Evolutionary conservation across 2,888 invertebrate species (phyloP).

Genomic region (Embidobia sp.): DNA sequence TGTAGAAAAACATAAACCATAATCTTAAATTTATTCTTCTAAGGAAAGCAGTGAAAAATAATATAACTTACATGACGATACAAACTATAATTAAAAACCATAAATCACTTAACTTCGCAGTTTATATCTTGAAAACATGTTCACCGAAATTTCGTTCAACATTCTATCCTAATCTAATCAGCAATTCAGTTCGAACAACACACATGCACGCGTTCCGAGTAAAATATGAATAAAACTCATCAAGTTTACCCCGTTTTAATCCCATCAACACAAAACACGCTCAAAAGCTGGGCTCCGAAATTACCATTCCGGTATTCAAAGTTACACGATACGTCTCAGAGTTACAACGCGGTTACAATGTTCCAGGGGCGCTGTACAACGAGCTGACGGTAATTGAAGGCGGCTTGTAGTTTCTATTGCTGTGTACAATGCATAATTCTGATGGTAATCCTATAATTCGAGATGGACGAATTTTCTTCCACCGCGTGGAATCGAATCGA

Average conservation of each 20-base stretch:
- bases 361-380: constrained; percentile 6
- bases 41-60: no score
- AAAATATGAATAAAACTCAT: constrained; percentile 9
- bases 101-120: no score
- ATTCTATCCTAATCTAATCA: neutral
- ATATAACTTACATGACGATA: no score
- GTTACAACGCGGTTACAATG: constrained; percentile 18
- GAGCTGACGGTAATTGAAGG: constrained; percentile 8
- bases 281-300: neutral
- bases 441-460: constrained; percentile 40
- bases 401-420: constrained; percentile 28
- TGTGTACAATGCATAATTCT: constrained; percentile 55
- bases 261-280: constrained; percentile 11
- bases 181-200: neutral
- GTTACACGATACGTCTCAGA: constrained; percentile 36
- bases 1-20: no score
- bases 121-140: no score
- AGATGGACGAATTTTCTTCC: constrained; percentile 46
- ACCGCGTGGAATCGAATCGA: constrained; percentile 43
- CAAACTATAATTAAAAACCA: no score
- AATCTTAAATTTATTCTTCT: no score
- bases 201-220: neutral
- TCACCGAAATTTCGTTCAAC: no score
- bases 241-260: constrained; percentile 9
- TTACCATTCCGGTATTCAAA: constrained; percentile 3